Conservation (phyloP, 2,113 vertebrate species). For the Felis chaus region DNA sequence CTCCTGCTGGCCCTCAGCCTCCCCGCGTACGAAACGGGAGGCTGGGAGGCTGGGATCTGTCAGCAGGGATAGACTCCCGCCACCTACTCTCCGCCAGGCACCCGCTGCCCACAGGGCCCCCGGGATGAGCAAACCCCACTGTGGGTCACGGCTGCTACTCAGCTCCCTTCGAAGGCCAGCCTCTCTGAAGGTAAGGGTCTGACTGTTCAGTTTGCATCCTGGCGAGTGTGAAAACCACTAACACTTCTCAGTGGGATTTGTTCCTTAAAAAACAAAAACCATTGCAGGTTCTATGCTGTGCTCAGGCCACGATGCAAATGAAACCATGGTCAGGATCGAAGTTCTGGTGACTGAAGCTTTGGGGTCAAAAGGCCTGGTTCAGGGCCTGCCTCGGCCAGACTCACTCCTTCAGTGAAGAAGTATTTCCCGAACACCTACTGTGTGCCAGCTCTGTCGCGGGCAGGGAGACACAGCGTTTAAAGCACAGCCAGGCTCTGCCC, state of each 20-base stretch:
- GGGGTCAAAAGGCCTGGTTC: neutral
- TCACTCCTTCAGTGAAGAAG: neutral
- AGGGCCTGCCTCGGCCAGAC: neutral
- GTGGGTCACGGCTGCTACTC: accelerated
- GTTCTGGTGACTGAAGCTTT: too few species aligned
- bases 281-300: neutral
- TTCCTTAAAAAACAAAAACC: neutral
- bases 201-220: accelerated
- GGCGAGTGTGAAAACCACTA: neutral
- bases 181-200: neutral
- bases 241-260: neutral
- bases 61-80: neutral
- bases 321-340: neutral
- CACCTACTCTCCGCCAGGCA: neutral
- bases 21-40: neutral
- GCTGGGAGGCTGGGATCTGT: neutral
- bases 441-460: neutral
- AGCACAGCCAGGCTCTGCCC: neutral
- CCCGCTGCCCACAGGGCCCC: neutral
- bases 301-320: neutral
- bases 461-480: neutral
- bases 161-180: neutral
- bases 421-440: neutral
- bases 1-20: neutral
- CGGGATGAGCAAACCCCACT: neutral